A percentile compares a stretch with the other conserved stretches of the same genome.
These are phyloP conservation scores for Proteles cristata DNA, from an alignment of 2,113 vertebrate species.

Conservation along the genomic window DNA sequence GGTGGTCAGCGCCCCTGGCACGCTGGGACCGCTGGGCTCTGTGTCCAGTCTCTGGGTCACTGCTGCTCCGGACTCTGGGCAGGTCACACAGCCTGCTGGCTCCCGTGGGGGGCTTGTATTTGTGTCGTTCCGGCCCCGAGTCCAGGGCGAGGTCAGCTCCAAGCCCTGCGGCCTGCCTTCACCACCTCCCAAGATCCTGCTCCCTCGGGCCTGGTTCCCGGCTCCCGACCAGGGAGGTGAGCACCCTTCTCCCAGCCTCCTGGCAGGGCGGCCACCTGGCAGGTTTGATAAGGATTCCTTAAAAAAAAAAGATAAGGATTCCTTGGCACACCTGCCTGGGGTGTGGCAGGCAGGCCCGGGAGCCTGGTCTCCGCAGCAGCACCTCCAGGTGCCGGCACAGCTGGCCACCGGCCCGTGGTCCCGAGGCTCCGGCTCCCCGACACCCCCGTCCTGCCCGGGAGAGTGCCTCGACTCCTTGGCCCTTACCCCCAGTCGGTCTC, in stretches of 20 bases:
- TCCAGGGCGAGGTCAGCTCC: neutral
- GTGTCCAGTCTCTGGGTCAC: neutral
- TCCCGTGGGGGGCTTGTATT: neutral
- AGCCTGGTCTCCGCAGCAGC: neutral
- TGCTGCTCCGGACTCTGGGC: neutral
- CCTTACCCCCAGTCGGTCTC: neutral
- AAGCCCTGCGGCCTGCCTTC: neutral
- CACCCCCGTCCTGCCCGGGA: slow-evolving; percentile 74
- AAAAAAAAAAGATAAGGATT: neutral
- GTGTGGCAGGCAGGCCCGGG: neutral
- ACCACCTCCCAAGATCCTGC: accelerated
- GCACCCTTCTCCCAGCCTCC: too few species aligned
- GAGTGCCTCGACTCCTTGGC: neutral
- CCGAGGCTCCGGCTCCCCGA: slow-evolving; percentile 84
- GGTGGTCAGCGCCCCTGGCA: slow-evolving; percentile 59
- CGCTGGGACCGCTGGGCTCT: neutral
- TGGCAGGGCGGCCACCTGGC: neutral
- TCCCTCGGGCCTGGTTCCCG: neutral
- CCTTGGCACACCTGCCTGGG: neutral
- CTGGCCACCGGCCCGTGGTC: neutral
- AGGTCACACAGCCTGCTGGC: neutral
- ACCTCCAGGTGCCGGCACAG: neutral
- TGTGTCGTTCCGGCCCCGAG: neutral
- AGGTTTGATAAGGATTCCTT: neutral
- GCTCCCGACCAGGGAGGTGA: accelerated